Evolutionary conservation across 2,113 vertebrate genomes (phyloP), one percentile per base, ranked within the genome.

Genomic region (Bucco capensis): DNA sequence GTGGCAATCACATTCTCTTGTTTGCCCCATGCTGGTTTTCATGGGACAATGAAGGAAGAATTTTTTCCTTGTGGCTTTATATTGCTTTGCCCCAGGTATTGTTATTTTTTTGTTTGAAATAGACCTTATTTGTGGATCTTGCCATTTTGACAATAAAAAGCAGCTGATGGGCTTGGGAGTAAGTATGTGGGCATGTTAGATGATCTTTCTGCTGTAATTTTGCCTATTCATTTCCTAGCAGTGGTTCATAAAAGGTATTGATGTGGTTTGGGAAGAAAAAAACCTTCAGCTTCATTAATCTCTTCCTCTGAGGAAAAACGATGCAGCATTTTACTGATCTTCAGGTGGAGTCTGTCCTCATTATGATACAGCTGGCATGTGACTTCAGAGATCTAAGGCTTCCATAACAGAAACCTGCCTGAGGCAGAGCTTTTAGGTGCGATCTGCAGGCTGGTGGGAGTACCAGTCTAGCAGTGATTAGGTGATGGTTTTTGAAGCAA

Each of bases 181-280:
- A 28, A 75, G 40, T 19, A 37, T 40, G 14, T 0, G 0, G 14
- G 9, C 1, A 0, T 27, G 19, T 37, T 57, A 57, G 38, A 54
- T 4, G 3, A 58, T 19, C 10, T 65, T 65, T 65, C 42, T 80
- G 23, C 50, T 80, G 28, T 61, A n/a, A 60, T 79, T 91, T 47
- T 73, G 14, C 10, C 19, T 35, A 10, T 8, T 46, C 4, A 4
- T 38, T 47, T 75, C 51, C 44, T 33, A 66, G 8, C 35, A 81
- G 42, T 7, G 5, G 1, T 81, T 83, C 51, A 23, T 79, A 78
- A 38, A 80, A 86, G 22, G 5, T 51, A 31, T 40, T 40, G 27
- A 60, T 54, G 22, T 23, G 18, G 27, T 66, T 85, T 80, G 38
- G 21, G 53, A 74, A 17, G 53, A 75, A 72, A 54, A 64, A 71